phyloP scores from a whole-genome alignment of 2,888 invertebrate genomes.

The Lycophotia porphyrea region DNA sequence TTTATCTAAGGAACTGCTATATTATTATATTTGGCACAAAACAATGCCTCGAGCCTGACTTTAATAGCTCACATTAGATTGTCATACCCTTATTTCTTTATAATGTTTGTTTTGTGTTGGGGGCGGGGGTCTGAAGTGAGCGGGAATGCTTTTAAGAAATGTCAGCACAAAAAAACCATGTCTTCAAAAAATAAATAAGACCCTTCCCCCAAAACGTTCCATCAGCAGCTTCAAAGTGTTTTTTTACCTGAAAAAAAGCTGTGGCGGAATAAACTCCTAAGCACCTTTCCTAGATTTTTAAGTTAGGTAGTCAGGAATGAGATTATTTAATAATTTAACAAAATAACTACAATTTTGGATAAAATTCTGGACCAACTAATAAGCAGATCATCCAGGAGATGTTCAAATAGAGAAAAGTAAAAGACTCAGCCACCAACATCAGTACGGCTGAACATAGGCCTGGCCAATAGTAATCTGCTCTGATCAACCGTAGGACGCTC shows the following conservation, averaged over 20 bases:
- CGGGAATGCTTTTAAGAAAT: conserved; percentile 1
- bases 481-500: too few species aligned
- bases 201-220: neutral
- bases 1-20: conserved; percentile 6
- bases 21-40: conserved; percentile 25
- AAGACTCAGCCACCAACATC: neutral
- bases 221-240: neutral
- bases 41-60: conserved; percentile 33
- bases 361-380: neutral
- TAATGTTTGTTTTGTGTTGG: conserved; percentile 39
- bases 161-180: neutral
- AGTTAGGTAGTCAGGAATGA: neutral
- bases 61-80: conserved; percentile 38
- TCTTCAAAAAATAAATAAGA: neutral
- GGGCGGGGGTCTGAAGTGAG: conserved; percentile 36
- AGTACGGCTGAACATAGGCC: neutral
- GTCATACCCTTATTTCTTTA: conserved; percentile 42
- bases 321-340: neutral
- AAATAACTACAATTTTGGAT: neutral
- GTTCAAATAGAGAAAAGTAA: neutral
- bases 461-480: too few species aligned
- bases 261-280: neutral
- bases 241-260: neutral
- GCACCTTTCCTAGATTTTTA: neutral
- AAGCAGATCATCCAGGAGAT: neutral